Base-by-base conservation (phyloP, 2,888 invertebrate genomes). In the Harpagoxenus sublaevis region DNA sequence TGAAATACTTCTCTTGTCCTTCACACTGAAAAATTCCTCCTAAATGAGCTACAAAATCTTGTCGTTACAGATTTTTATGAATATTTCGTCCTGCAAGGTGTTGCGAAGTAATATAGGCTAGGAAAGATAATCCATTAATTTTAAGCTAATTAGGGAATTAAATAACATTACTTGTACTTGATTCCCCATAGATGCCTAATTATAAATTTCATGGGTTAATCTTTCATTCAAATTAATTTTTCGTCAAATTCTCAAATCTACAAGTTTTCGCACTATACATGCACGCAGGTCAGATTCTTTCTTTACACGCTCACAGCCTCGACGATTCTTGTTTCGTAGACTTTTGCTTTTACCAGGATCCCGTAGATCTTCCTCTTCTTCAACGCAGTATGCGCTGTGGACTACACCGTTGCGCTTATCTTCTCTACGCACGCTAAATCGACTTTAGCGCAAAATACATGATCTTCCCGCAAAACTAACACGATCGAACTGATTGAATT, bases 401-500 rank as follows among this genome's bases (percentile, higher is more conserved):
- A 42, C 28, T 57, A 31, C 9, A 35, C 45, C 12, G 2, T 35
- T 35, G 15, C 60, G 57, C 42, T 71, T 60, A 62, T 79, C 60
- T 79, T 79, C 45, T 48, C 60, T 55, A 68, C 53, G 51, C 45
- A 68, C 9, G 53, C 79, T 68, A 78, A 53, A 78, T 70, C 55
- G 79, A 68, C 60, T 53, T 78, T 65, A 75, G 57, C 66, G 45
- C 55, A 57, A 51, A 77, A 84, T 88, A 75, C 79, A 74, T 65
- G 78, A 78, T 79, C 60, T 51, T 3, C 6, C 48, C 70, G 31
- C 62, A 79, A 86, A 71, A 73, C 71, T 85, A 81, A 84, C 88
- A 66, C 89, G 89, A 89, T 84, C 77, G 89, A 83, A 74, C 77
- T 86, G 88, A 89, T 89, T 86, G 89, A 88, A 88, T 89, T 88